A percentile compares a stretch with the other conserved stretches of the same genome.
phyloP scores from a whole-genome alignment of 1,140 invertebrate species.

The Subanguina moxae region DNA sequence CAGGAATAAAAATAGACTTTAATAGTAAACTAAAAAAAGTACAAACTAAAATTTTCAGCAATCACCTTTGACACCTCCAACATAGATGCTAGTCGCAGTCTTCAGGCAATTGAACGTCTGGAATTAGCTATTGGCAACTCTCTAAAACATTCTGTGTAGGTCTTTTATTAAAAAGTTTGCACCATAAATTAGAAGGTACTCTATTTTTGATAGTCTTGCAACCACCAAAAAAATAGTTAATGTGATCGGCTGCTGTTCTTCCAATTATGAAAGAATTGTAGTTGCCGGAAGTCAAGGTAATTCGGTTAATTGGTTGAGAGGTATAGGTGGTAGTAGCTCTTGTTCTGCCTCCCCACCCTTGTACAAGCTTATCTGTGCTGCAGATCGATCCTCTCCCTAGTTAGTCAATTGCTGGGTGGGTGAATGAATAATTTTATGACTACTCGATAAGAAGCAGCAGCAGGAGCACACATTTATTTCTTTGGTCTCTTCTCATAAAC shows the following conservation, averaged over 20 bases:
- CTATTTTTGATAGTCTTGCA: no score
- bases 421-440: slow-evolving; percentile 6
- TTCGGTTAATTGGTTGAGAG: no score
- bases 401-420: not conserved
- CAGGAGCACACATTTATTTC: not conserved
- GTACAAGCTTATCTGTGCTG: no score
- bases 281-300: not conserved
- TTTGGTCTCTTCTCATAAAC: not conserved
- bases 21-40: no score
- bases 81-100: slow-evolving; percentile 35
- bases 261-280: not conserved
- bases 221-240: no score
- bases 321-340: no score
- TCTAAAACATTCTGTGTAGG: slow-evolving; percentile 44
- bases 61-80: slow-evolving; percentile 45
- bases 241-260: no score
- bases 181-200: no score
- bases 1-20: no score
- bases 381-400: not conserved
- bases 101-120: slow-evolving; percentile 46
- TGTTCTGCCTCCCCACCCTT: no score
- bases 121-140: slow-evolving; percentile 53
- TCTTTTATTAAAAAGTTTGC: slow-evolving; percentile 10
- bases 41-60: slow-evolving; percentile 33
- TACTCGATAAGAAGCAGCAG: not conserved